phyloP scores from a whole-genome alignment of 2,113 vertebrate genomes.

The Hypomesus transpacificus region DNA sequence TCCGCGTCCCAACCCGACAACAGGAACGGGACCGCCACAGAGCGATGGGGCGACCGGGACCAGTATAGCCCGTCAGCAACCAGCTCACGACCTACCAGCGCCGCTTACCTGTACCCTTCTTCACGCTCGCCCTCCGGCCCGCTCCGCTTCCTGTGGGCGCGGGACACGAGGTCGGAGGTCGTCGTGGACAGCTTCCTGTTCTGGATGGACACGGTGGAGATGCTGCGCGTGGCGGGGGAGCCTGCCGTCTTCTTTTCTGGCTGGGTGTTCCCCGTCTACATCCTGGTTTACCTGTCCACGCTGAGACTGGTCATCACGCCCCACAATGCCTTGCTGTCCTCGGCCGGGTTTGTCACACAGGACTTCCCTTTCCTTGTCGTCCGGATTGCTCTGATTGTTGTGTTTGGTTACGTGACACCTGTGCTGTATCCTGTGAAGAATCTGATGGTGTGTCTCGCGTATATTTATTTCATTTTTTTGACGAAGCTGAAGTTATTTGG shows the following conservation, averaged over 20 bases:
- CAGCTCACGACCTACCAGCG: conserved; percentile 11
- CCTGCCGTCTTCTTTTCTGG: conserved; percentile 56
- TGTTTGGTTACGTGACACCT: conserved; percentile 71
- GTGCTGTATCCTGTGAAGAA: conserved; percentile 76
- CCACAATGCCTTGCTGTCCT: conserved; percentile 59
- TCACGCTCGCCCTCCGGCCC: conserved; percentile 37
- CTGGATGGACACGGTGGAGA: conserved; percentile 79
- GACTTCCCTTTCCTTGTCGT: conserved; percentile 77
- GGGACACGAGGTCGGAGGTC: conserved; percentile 64
- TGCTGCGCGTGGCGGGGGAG: conserved; percentile 71
- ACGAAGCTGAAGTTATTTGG: conserved; percentile 64
- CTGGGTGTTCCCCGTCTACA: conserved; percentile 77
- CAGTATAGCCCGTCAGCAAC: not conserved
- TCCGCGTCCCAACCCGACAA: conserved; percentile 17
- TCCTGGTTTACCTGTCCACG: conserved; percentile 72
- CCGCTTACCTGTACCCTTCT: conserved; percentile 58
- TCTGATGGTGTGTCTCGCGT: conserved; percentile 66
- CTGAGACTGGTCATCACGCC: conserved; percentile 68
- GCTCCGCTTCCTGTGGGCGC: conserved; percentile 51
- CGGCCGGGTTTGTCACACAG: conserved; percentile 67
- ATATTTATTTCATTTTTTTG: conserved; percentile 74
- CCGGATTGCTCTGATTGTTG: conserved; percentile 64
- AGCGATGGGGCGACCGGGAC: conserved; percentile 20
- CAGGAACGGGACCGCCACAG: conserved; percentile 34
- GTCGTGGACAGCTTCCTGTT: conserved; percentile 70